A percentile compares a stretch with the other conserved stretches of the same genome.
These are phyloP conservation scores for Drosophila quinaria DNA, from an alignment of 2,888 invertebrate species.

Conservation along the genomic window DNA sequence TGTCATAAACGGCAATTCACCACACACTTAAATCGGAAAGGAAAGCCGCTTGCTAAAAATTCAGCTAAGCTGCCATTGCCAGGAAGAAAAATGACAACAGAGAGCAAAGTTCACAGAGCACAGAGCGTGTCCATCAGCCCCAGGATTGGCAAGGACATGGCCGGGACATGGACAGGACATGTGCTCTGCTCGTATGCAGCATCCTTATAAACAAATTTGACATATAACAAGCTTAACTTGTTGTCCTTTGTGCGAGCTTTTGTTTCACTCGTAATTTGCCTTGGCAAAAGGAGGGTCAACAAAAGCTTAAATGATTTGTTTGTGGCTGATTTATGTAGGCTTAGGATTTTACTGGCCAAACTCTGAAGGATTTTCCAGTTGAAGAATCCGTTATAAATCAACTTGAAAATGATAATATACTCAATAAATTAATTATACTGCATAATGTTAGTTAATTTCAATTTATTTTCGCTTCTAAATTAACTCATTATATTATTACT, in stretches of 20 bases:
- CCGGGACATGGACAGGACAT: conserved; percentile 40
- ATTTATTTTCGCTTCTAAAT: not conserved
- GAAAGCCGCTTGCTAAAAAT: conserved; percentile 46
- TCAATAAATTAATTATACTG: not conserved
- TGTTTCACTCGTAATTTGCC: conserved; percentile 30
- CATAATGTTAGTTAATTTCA: too few relatives aligned
- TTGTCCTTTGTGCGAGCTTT: conserved; percentile 56
- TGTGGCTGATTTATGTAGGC: conserved; percentile 70
- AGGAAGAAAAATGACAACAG: conserved; percentile 55
- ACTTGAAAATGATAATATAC: not conserved
- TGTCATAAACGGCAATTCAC: conserved; percentile 14
- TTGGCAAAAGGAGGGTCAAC: conserved; percentile 23
- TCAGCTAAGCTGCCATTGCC: conserved; percentile 40
- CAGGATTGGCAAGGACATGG: conserved; percentile 12
- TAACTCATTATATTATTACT: not conserved
- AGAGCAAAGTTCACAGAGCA: conserved; percentile 41
- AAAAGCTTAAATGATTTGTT: conserved; percentile 68
- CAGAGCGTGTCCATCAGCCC: conserved; percentile 44
- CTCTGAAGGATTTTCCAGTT: conserved; percentile 11
- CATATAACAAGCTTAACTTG: conserved; percentile 78
- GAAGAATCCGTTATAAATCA: conserved; percentile 4
- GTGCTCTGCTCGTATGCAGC: conserved; percentile 24
- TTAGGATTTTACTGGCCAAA: conserved; percentile 39
- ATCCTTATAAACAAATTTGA: conserved; percentile 72
- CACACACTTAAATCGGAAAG: conserved; percentile 34